Evolutionary conservation across 2,113 vertebrate species (phyloP), one percentile per base, ranked within the genome.

Genomic region (Mastomys natalensis): DNA sequence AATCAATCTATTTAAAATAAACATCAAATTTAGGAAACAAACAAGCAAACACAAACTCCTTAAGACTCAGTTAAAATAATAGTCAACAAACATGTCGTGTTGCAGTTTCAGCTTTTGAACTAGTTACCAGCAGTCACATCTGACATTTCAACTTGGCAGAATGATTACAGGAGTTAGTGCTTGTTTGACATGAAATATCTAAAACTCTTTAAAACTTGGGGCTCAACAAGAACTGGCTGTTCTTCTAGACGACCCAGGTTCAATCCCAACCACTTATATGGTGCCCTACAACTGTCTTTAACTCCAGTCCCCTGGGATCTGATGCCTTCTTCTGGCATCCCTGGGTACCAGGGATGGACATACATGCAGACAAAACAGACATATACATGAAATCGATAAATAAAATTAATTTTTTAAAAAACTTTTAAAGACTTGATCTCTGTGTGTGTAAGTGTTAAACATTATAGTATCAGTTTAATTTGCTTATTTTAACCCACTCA

Each of bases 21-120:
- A 40, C 21, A 78, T 40, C 51, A 62, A 78, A 94, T 48, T 88
- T 1, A 2, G 62, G 86, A 78, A 90, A 73, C 7, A 81, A 78
- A 88, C 76, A 51, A 34, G 22, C 51, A 40, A n/a, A 34, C 1
- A 3, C n/a, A 81, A 81, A 21, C 3, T 86, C 9, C 19, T 77
- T 73, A 92, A 84, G 89, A 87, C 70, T 73, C 37, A 88, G 48
- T 48, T 34, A 90, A 70, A 93, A 86, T 70, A 80, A 78, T 84
- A 85, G 80, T 85, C 26, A 68, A 6, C 8, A 53, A 84, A 62
- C 40, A 92, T 21, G n/a, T 66, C 45, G 9, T 53, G 70, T 86
- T 43, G 11, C 7, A 31, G 60, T 81, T 95, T 45, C 1, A 34
- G 6, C 22, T 68, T 68, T 34, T 68, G 34, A 81, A 66, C 51